Percentiles rank a stretch among this genome's conserved stretches.
Conservation (phyloP, 2,888 invertebrate species). For the Sarcophaga subvicina region DNA sequence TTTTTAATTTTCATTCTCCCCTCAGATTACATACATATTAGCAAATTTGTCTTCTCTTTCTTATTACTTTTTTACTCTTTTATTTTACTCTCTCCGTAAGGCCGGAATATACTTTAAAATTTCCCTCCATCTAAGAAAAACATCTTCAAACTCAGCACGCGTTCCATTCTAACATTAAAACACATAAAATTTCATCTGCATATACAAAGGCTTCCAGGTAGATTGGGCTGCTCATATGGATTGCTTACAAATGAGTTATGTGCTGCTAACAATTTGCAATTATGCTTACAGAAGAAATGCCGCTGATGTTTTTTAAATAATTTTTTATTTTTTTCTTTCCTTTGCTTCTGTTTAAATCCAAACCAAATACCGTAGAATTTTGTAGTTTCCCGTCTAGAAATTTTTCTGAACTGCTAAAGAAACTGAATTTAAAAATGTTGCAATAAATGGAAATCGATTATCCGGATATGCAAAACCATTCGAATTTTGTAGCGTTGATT, state of each 20-base stretch:
- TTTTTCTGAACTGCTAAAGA: background rate
- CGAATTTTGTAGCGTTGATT: background rate
- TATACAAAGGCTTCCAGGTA: background rate
- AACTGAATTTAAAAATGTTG: background rate
- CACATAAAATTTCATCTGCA: background rate
- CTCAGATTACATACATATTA: background rate
- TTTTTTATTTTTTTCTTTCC: background rate
- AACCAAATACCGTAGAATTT: background rate
- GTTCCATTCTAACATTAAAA: conserved; percentile 7
- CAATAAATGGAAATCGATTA: conserved; percentile 13
- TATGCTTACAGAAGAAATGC: no score
- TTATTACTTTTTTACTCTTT: no score
- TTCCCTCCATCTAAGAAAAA: no score
- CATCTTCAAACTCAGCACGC: conserved; percentile 17
- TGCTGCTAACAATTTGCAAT: background rate
- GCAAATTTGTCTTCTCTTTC: background rate
- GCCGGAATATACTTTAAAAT: no score
- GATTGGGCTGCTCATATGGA: background rate
- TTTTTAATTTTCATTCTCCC: background rate
- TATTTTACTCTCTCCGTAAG: no score
- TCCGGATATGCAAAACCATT: conserved; percentile 30
- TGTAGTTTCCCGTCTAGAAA: background rate
- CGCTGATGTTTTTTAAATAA: no score
- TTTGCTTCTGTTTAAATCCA: background rate
- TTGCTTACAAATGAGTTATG: background rate